phyloP scores from a whole-genome alignment of 92 coral and sea anemone species.

The Siderastrea radians region DNA sequence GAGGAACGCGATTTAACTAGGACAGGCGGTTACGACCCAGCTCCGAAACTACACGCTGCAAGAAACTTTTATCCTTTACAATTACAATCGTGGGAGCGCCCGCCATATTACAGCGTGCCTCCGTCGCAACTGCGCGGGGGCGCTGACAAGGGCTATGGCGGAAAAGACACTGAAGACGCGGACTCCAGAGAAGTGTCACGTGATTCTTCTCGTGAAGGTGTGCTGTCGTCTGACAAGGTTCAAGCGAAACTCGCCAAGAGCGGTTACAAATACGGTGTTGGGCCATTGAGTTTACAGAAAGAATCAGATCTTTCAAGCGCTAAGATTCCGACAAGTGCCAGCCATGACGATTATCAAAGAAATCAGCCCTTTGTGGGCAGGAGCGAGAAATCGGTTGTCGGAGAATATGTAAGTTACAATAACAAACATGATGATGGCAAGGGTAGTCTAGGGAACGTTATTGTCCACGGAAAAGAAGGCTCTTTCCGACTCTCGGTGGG shows the following conservation, averaged over 20 bases:
- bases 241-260: slow-evolving; percentile 27
- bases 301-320: slow-evolving; percentile 28
- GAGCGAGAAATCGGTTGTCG: slow-evolving; percentile 86
- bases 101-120: slow-evolving; percentile 35
- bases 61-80: slow-evolving; percentile 20
- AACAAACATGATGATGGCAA: slow-evolving; percentile 58
- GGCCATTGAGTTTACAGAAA: slow-evolving; percentile 23
- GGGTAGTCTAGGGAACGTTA: slow-evolving; percentile 38
- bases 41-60: slow-evolving; percentile 15
- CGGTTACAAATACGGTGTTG: slow-evolving; percentile 5
- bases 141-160: slow-evolving; percentile 46
- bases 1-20: slow-evolving; percentile 45
- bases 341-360: slow-evolving; percentile 45
- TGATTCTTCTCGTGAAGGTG: slow-evolving; percentile 47
- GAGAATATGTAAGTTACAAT: slow-evolving; percentile 77
- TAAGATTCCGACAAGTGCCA: slow-evolving; percentile 9
- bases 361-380: slow-evolving; percentile 48
- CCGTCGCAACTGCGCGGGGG: slow-evolving; percentile 48
- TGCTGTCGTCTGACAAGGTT: slow-evolving; percentile 53
- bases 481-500: slow-evolving; percentile 43
- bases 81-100: slow-evolving; percentile 26
- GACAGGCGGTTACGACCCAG: slow-evolving; percentile 27
- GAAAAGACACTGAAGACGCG: slow-evolving; percentile 60
- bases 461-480: slow-evolving; percentile 38
- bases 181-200: slow-evolving; percentile 41